These are phyloP conservation scores for Holacanthella duospinosa DNA, from an alignment of 2,888 invertebrate genomes.

Conservation along the genomic window DNA sequence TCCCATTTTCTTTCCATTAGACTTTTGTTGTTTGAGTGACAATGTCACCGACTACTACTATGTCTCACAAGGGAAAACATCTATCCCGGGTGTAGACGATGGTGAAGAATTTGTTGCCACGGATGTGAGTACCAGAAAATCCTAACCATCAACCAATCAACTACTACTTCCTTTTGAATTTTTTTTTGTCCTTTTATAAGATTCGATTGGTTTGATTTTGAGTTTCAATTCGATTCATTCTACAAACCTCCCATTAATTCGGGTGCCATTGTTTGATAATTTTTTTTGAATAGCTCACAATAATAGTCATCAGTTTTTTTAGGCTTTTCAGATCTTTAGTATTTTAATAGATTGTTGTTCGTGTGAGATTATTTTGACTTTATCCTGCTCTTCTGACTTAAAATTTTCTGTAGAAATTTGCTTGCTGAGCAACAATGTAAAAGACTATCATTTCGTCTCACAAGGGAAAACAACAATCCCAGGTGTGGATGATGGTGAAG, in stretches of 20 bases:
- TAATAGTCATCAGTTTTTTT: too few relatives aligned
- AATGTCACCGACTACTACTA: slow-evolving; percentile 47
- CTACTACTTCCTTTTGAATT: too few relatives aligned
- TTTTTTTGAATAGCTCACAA: too few relatives aligned
- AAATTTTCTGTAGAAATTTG: slow-evolving; percentile 43
- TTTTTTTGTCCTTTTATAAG: too few relatives aligned
- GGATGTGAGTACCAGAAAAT: slow-evolving; percentile 39
- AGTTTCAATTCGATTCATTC: neutral
- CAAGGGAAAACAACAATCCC: slow-evolving; percentile 50
- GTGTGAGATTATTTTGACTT: too few relatives aligned
- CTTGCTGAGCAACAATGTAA: slow-evolving; percentile 44
- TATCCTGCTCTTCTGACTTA: too few relatives aligned
- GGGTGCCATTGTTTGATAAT: too few relatives aligned
- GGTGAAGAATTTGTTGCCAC: slow-evolving; percentile 45
- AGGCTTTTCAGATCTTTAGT: too few relatives aligned
- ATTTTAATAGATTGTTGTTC: too few relatives aligned
- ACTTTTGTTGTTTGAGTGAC: slow-evolving; percentile 43
- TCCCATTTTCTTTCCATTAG: slow-evolving; percentile 34
- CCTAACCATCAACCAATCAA: too few relatives aligned
- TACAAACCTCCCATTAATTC: too few relatives aligned
- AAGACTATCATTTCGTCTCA: slow-evolving; percentile 48
- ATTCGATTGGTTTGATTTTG: too few relatives aligned
- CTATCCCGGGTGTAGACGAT: slow-evolving; percentile 50
- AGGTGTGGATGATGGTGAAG: slow-evolving; percentile 48
- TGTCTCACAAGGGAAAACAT: slow-evolving; percentile 50